Evolutionary conservation across 2,113 vertebrate genomes (phyloP), one percentile per base, ranked within the genome.

Genomic region (Prionailurus viverrinus): DNA sequence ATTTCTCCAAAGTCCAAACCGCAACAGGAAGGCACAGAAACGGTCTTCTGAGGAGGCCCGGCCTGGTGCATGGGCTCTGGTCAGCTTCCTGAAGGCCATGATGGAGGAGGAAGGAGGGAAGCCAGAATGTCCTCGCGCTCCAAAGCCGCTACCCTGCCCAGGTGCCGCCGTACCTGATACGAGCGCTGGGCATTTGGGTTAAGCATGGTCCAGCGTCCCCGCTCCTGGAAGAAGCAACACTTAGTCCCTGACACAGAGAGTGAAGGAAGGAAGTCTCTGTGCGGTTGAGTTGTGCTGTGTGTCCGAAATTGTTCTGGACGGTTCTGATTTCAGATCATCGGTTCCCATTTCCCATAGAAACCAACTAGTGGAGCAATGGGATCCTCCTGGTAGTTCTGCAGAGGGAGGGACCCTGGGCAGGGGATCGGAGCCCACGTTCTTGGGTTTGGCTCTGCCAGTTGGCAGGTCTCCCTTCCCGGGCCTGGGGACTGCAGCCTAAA

Each of bases 1-100:
- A 91, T 97, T 97, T 97, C 97, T 97, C 90, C 90, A 96, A 94
- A 97, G 91, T 93, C 94, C 66, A 97, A 97, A 97, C 97, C 96
- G 53, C 97, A 97, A 92, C 94, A 92, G 97, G 96, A 98, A 98
- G 88, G 78, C 84, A 51, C 73, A 84, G 84, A 82, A 90, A 48
- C 25, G 12, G 92, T 31, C 78, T 85, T 65, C 81, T 8, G 88
- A 90, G 69, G 87, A 53, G 36, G 31, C 55, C 80, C 10, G 0
- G 87, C 89, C 92, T 27, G 78, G 95, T 14, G 0, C 86, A 27
- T 69, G 93, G 82, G 86, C 76, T 79, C 85, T 0, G 4, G 79
- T 41, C 88, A 92, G 87, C 36, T 58, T 91, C 95, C 80, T 51
- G 1, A 29, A 90, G 41, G 83, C 15, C 15, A 0, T 4, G 41